phyloP scores from a whole-genome alignment of 2,113 vertebrate species.

The human region DNA sequence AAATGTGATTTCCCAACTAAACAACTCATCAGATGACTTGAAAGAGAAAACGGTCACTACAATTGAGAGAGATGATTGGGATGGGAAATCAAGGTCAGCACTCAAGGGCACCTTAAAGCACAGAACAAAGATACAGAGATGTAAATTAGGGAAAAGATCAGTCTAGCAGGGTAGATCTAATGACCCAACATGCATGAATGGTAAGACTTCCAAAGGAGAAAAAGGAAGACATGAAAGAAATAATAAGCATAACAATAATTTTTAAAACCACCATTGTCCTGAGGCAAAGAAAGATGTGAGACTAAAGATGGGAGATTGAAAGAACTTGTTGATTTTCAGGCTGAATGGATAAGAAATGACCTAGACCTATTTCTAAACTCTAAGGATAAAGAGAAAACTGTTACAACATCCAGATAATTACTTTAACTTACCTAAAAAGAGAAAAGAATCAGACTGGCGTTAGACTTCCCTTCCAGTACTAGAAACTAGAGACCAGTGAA shows the following conservation, averaged over 20 bases:
- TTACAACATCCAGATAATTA: neutral
- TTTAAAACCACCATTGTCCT: neutral
- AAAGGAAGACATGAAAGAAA: neutral
- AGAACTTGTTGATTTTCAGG: neutral
- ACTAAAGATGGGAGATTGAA: neutral
- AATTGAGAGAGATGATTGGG: neutral
- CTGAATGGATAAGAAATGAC: neutral
- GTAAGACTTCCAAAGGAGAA: neutral
- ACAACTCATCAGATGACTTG: neutral
- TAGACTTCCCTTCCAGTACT: neutral
- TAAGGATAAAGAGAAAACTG: neutral
- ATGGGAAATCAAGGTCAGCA: neutral
- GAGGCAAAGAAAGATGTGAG: neutral
- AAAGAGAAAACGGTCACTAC: neutral
- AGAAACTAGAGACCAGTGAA: neutral
- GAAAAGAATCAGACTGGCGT: neutral
- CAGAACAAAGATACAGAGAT: neutral
- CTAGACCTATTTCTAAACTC: neutral
- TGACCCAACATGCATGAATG: neutral
- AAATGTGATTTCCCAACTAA: neutral
- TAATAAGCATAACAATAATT: neutral
- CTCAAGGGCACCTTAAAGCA: neutral
- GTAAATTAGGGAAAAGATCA: neutral
- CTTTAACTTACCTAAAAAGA: neutral
- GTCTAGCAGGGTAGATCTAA: neutral